A percentile compares a stretch with the other conserved stretches of the same genome.
phyloP scores from a whole-genome alignment of 2,113 vertebrate genomes.

The Podocnemis expansa region DNA sequence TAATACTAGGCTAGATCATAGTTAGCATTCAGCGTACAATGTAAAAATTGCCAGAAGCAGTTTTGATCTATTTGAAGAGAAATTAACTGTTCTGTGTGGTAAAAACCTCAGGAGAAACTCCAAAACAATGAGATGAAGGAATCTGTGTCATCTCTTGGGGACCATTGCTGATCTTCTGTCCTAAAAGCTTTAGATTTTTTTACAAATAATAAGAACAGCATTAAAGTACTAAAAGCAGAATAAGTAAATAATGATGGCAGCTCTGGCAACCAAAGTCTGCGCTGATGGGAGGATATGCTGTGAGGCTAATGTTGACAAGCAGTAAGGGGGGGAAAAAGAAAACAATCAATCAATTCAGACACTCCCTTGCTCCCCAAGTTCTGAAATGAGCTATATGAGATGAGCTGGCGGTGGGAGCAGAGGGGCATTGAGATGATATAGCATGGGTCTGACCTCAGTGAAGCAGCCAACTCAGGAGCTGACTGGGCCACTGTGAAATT shows the following conservation, averaged over 20 bases:
- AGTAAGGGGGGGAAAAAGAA: background rate
- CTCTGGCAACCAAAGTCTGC: background rate
- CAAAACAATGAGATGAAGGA: background rate
- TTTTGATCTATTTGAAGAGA: background rate
- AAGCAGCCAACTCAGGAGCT: background rate
- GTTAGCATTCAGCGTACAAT: background rate
- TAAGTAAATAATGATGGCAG: background rate
- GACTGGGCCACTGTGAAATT: background rate
- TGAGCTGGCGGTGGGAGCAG: fast-evolving
- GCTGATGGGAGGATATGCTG: background rate
- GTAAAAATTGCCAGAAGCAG: background rate
- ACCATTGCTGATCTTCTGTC: background rate
- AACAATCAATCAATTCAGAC: background rate
- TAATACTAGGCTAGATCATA: background rate
- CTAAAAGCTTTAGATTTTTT: background rate
- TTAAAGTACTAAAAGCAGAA: background rate
- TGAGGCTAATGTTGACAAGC: background rate
- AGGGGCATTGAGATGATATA: background rate
- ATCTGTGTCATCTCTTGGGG: background rate
- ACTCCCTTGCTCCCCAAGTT: background rate
- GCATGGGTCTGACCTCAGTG: background rate
- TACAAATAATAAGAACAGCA: background rate
- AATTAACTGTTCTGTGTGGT: background rate
- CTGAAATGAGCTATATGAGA: background rate
- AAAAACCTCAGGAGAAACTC: background rate